Evolutionary conservation across 1,140 invertebrate species (phyloP).

Genomic region (Drosophila cardini): DNA sequence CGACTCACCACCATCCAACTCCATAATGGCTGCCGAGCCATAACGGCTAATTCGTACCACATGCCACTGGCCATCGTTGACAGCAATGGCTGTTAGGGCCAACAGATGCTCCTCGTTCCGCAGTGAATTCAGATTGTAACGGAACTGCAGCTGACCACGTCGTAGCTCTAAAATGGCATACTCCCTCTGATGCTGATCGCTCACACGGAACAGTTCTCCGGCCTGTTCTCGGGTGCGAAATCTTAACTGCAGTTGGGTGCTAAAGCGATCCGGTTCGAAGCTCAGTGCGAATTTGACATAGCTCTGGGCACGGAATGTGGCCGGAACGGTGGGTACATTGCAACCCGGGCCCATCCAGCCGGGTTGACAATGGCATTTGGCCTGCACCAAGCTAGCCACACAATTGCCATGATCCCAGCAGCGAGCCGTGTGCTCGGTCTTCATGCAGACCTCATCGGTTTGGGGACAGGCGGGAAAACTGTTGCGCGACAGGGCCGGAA

Average conservation of each 20-base stretch:
- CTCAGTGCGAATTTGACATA: constrained; percentile 90
- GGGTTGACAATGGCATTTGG: constrained; percentile 88
- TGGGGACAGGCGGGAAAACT: constrained; percentile 87
- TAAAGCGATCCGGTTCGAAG: constrained; percentile 88
- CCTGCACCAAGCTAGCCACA: constrained; percentile 86
- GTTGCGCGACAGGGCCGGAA: constrained; percentile 86
- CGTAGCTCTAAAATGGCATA: constrained; percentile 89
- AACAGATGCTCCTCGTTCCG: constrained; percentile 87
- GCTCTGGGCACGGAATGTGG: constrained; percentile 88
- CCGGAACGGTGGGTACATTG: constrained; percentile 86
- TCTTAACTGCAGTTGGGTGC: constrained; percentile 88
- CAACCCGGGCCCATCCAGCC: constrained; percentile 88
- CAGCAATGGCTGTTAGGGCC: constrained; percentile 86
- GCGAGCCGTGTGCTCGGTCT: constrained; percentile 85
- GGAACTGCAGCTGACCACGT: constrained; percentile 87
- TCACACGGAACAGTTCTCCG: constrained; percentile 88
- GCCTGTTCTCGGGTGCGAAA: constrained; percentile 89
- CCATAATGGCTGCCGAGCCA: constrained; percentile 88
- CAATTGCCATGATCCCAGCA: constrained; percentile 88
- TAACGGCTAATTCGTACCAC: constrained; percentile 87
- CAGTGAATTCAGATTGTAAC: constrained; percentile 88
- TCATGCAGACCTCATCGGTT: constrained; percentile 86
- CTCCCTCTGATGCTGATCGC: constrained; percentile 88
- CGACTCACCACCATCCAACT: constrained; percentile 90
- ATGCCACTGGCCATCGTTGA: constrained; percentile 91